phyloP scores from a whole-genome alignment of 2,113 vertebrate species.

The Bostrychus sinensis region DNA sequence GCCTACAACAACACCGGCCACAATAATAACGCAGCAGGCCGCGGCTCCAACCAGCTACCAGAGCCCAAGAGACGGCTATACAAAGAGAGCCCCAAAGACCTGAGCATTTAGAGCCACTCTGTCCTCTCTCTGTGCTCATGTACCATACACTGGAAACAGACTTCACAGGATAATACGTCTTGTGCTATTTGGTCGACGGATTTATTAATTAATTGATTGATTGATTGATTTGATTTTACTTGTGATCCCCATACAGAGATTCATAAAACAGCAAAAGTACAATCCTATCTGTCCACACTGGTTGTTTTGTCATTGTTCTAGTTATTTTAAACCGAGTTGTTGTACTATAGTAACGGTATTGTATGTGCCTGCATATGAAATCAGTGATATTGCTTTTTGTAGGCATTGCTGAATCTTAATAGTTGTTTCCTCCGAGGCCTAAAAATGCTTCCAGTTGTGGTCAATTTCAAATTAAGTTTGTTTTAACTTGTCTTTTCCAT shows the following conservation, averaged over 20 bases:
- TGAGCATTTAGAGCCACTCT: constrained; percentile 88
- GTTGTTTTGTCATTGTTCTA: constrained; percentile 71
- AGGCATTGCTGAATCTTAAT: constrained; percentile 73
- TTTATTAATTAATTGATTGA: constrained; percentile 49
- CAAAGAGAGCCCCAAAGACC: constrained; percentile 96
- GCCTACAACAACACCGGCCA: constrained; percentile 66
- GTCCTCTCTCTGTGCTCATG: constrained; percentile 56
- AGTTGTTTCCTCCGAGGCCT: constrained; percentile 70
- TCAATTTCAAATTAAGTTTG: constrained; percentile 61
- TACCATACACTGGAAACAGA: constrained; percentile 76
- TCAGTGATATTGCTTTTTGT: constrained; percentile 74
- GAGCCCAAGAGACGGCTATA: constrained; percentile 89
- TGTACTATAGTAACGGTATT: constrained; percentile 78
- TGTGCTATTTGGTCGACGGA: constrained; percentile 59
- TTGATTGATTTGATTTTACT: constrained; percentile 67
- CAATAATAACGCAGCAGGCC: constrained; percentile 69
- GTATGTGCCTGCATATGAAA: constrained; percentile 79
- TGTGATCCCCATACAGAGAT: constrained; percentile 72
- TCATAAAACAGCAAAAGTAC: constrained; percentile 78
- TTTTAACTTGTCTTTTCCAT: constrained; percentile 63
- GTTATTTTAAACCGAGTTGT: constrained; percentile 74
- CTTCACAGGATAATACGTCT: constrained; percentile 67
- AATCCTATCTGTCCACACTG: constrained; percentile 71
- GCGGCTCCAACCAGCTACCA: constrained; percentile 75
- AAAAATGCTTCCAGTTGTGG: constrained; percentile 70